Evolutionary conservation across 2,113 vertebrate species (phyloP).

Genomic region (Sorex araneus): DNA sequence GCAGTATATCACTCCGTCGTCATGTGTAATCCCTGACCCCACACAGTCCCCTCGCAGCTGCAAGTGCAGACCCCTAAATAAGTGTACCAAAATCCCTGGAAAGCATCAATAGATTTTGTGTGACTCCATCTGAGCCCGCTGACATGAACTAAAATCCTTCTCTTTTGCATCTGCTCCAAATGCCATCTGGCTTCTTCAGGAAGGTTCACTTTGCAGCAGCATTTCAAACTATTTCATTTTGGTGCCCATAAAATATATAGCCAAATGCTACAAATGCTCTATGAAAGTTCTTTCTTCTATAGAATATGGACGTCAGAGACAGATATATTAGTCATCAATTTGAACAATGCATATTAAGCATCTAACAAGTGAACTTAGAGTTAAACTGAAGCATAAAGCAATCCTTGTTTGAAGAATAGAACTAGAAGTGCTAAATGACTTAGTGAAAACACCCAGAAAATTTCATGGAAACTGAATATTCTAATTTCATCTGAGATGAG

Average conservation of each 20-base stretch:
- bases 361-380: neutral
- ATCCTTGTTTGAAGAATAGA: neutral
- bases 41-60: no score
- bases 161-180: no score
- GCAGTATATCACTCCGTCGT: no score
- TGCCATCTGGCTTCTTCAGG: no score
- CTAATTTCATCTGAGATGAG: neutral
- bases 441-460: slow-evolving; percentile 10
- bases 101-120: no score
- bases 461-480: slow-evolving; percentile 4
- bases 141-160: no score
- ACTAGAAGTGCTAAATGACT: neutral
- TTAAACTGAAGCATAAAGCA: neutral
- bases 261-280: neutral
- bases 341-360: neutral
- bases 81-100: no score
- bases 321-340: neutral
- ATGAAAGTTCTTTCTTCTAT: neutral
- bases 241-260: neutral
- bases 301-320: neutral
- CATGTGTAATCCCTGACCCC: no score
- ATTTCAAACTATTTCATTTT: neutral
- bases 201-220: no score
- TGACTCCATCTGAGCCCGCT: no score
- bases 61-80: no score